phyloP scores from a whole-genome alignment of 2,113 vertebrate genomes.

The Upupa epops region DNA sequence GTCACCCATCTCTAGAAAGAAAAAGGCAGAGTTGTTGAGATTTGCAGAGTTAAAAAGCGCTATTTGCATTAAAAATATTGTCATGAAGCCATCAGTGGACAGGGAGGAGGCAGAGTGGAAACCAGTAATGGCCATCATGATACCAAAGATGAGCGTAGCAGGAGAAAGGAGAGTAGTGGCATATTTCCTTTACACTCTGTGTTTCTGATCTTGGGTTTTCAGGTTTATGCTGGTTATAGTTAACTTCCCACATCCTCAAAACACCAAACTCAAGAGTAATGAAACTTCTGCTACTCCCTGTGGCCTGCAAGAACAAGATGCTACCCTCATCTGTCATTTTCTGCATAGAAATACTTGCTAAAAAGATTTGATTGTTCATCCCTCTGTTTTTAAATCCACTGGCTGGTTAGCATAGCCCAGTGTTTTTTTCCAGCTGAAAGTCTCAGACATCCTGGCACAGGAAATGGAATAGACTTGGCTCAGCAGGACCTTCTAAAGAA shows the following conservation, averaged over 20 bases:
- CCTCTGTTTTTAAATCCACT: slow-evolving; percentile 11
- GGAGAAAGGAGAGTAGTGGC: background rate
- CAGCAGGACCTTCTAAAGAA: slow-evolving; percentile 1
- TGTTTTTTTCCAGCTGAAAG: slow-evolving; percentile 30
- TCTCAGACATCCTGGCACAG: background rate
- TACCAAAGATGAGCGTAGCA: background rate
- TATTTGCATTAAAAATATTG: background rate
- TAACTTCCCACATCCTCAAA: background rate
- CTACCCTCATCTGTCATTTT: background rate
- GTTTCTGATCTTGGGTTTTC: background rate
- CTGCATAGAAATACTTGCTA: background rate
- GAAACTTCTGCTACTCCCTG: background rate
- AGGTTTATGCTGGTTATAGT: background rate
- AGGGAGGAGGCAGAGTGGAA: background rate
- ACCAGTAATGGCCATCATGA: background rate
- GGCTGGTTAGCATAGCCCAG: background rate
- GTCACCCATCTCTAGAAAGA: background rate
- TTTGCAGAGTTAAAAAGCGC: background rate
- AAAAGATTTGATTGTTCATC: slow-evolving; percentile 7
- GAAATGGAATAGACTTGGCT: background rate
- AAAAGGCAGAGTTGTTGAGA: background rate
- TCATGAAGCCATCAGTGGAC: background rate
- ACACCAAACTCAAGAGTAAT: background rate
- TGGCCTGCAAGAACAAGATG: background rate
- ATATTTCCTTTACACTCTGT: background rate